A percentile compares a stretch with the other conserved stretches of the same genome.
These are phyloP conservation scores for Ptilodon capucinus DNA, from an alignment of 2,888 invertebrate genomes.

Conservation along the genomic window DNA sequence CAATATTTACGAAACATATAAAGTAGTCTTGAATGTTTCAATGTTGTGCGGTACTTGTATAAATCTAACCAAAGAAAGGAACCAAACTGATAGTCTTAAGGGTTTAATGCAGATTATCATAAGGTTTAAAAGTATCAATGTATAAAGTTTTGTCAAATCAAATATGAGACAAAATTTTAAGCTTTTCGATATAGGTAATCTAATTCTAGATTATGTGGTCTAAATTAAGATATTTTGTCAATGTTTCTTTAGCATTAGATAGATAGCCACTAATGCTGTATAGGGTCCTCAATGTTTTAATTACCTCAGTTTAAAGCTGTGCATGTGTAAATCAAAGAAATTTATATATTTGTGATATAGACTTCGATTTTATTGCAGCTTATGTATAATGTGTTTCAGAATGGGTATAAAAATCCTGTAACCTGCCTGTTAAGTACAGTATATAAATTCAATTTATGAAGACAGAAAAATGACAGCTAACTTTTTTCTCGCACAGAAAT, in stretches of 20 bases:
- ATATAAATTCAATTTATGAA: too few relatives aligned
- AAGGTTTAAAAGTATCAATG: conserved; percentile 14
- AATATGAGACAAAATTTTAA: conserved; percentile 17
- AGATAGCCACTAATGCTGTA: not conserved
- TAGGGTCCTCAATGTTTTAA: conserved; percentile 1
- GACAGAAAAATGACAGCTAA: too few relatives aligned
- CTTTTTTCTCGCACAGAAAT: too few relatives aligned
- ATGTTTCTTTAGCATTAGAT: conserved; percentile 7
- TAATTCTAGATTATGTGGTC: conserved; percentile 11
- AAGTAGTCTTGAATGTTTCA: conserved; percentile 28
- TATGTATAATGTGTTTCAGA: too few relatives aligned
- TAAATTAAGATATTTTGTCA: conserved; percentile 11
- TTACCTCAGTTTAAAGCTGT: conserved; percentile 9
- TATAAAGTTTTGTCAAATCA: conserved; percentile 24
- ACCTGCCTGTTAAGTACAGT: too few relatives aligned
- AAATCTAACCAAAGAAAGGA: conserved; percentile 60
- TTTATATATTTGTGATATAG: conserved; percentile 6
- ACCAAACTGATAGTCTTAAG: conserved; percentile 64
- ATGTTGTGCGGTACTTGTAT: conserved; percentile 37
- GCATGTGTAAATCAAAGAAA: conserved; percentile 6
- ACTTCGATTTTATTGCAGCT: too few relatives aligned
- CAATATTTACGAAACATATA: not conserved
- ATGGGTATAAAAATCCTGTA: too few relatives aligned
- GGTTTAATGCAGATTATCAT: conserved; percentile 14
- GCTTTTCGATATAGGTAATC: conserved; percentile 9